phyloP scores from a whole-genome alignment of 2,888 invertebrate species.

The Stenolophus ochropezus region DNA sequence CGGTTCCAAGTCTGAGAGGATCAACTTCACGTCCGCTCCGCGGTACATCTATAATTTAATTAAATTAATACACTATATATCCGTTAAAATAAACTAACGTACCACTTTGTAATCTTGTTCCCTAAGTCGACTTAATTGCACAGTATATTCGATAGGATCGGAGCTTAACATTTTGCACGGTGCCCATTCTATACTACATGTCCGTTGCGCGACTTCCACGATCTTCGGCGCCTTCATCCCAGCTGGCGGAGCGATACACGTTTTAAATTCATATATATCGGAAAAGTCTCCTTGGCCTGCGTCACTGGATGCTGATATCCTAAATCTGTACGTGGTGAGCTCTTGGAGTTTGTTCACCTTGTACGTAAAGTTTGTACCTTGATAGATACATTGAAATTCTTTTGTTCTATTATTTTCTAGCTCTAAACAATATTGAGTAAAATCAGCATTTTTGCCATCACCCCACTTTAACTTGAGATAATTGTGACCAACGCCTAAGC shows the following conservation, averaged over 20 bases:
- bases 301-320: constrained; percentile 89
- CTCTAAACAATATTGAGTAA: constrained; percentile 87
- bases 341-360: constrained; percentile 91
- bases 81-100: constrained; percentile 65
- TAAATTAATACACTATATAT: not conserved
- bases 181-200: constrained; percentile 81
- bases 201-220: constrained; percentile 74
- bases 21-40: constrained; percentile 79
- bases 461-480: constrained; percentile 92
- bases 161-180: constrained; percentile 76
- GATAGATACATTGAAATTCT: constrained; percentile 84
- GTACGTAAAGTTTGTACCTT: constrained; percentile 85
- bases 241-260: constrained; percentile 87
- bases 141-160: constrained; percentile 84
- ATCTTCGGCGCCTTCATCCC: constrained; percentile 84
- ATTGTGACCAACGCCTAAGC: constrained; percentile 83
- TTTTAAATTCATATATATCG: constrained; percentile 81
- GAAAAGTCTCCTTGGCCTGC: constrained; percentile 90
- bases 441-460: constrained; percentile 82
- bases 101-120: constrained; percentile 81
- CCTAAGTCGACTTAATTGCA: constrained; percentile 80
- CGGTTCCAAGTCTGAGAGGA: constrained; percentile 81
- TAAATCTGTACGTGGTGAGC: constrained; percentile 87
- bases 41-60: constrained; percentile 77
- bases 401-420: constrained; percentile 83